Evolutionary conservation across 2,888 invertebrate genomes (phyloP), one percentile per base, ranked within the genome.

Genomic region (Resseliella maxima): DNA sequence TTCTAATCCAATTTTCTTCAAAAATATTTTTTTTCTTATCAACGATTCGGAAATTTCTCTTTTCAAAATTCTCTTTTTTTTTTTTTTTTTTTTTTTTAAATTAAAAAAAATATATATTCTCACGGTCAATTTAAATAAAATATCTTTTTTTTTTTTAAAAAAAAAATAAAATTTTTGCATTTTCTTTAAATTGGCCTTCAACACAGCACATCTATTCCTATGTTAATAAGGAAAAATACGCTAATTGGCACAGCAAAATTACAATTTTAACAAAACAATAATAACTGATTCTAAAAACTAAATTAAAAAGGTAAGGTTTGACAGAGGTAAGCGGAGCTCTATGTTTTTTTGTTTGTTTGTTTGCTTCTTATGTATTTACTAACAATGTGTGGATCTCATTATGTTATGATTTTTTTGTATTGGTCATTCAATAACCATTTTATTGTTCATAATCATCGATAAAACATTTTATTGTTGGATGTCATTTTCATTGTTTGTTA

Each of bases 191-290:
- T 50, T 50, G 18, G 46, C 31, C n/a, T n/a, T n/a, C 15, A 72
- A 72, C 31, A 12, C 31, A 31, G n/a, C 31, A 15, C 18, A 24
- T 72, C 8, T 50, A 72, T 72, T n/a, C 31, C 6, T 31, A 72
- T 31, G 27, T 35, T 27, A 31, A 72, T n/a, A 3, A 72, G 15
- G 31, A 18, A 18, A 15, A 72, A 72, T 8, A n/a, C 2, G 59
- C 27, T 59, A 72, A 72, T 72, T 72, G 72, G 72, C 72, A 72
- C 72, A 72, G 31, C 31, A 72, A 72, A 72, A 72, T 72, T 72
- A 15, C 72, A 31, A 31, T 27, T 72, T 72, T 3, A 31, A 12
- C 12, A 72, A n/a, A 31, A 72, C 31, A 15, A 72, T 21, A 27
- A 72, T 31, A 72, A 72, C 6, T 31, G 24, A 50, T 24, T 24